Evolutionary conservation across 2,113 vertebrate genomes (phyloP).

Genomic region (Trematocara marginatum): DNA sequence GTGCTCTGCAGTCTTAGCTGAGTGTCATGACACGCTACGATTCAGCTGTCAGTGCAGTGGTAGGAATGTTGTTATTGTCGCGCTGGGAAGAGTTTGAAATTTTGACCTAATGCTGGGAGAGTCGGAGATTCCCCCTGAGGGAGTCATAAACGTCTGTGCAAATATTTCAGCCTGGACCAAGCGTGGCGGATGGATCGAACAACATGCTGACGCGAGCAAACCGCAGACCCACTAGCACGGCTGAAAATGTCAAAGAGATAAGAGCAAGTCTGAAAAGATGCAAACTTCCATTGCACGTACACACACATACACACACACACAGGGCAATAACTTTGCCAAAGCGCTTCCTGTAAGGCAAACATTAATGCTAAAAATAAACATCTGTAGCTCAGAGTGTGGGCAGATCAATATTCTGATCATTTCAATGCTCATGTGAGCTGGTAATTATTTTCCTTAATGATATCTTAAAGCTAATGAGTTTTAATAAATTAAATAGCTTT

Average conservation of each 20-base stretch:
- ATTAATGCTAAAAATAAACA: not conserved
- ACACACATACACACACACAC: not conserved
- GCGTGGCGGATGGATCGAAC: not conserved
- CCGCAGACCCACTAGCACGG: not conserved
- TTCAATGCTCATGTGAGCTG: not conserved
- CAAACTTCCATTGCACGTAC: not conserved
- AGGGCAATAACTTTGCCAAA: not conserved
- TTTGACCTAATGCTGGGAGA: not conserved
- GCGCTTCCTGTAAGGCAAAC: not conserved
- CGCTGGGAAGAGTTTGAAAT: not conserved
- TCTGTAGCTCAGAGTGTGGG: not conserved
- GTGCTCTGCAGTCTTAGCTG: not conserved
- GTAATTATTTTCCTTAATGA: not conserved
- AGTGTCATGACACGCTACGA: not conserved
- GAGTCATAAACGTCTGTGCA: constrained; percentile 8
- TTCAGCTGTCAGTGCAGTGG: not conserved
- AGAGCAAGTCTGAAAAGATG: not conserved
- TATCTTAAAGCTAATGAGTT: not conserved
- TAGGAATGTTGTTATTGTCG: not conserved
- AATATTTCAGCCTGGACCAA: not conserved
- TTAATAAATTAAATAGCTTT: not conserved
- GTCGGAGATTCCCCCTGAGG: not conserved
- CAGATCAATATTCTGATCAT: not conserved
- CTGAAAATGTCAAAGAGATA: constrained; percentile 6
- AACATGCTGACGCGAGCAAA: constrained; percentile 6